Percentiles rank a stretch among this genome's conserved stretches.
Conservation (phyloP, 1,140 invertebrate genomes). For the Aphaenogaster ashmeadi region DNA sequence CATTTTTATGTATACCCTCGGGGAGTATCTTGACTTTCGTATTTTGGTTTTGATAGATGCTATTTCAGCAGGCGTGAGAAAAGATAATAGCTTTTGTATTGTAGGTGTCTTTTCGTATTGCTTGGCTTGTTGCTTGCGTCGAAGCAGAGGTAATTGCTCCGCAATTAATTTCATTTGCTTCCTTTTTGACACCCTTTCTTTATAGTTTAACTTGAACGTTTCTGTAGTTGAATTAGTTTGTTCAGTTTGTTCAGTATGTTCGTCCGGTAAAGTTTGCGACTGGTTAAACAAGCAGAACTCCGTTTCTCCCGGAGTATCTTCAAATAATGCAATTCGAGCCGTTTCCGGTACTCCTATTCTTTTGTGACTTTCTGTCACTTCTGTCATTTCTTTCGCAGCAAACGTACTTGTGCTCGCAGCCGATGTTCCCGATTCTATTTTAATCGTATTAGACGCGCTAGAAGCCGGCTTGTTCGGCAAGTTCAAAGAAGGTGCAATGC, state of each 20-base stretch:
- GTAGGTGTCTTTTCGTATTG: constrained; percentile 34
- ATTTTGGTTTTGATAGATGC: not conserved
- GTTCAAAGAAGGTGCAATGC: constrained; percentile 32
- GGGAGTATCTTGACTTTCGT: constrained; percentile 8
- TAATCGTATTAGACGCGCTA: not conserved
- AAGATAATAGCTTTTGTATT: constrained; percentile 44
- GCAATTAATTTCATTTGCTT: constrained; percentile 4
- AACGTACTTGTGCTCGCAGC: not conserved
- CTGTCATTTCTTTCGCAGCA: too few relatives aligned
- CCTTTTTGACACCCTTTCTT: not conserved
- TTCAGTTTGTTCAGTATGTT: not conserved
- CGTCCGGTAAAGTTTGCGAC: too few relatives aligned
- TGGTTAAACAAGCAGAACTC: not conserved
- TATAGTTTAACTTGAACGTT: not conserved
- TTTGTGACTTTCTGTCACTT: not conserved
- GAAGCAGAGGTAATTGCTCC: not conserved
- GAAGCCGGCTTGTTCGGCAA: not conserved
- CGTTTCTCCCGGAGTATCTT: constrained; percentile 13
- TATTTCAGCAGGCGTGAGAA: not conserved
- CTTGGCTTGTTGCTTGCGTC: constrained; percentile 28
- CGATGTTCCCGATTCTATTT: not conserved
- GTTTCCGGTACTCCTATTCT: not conserved
- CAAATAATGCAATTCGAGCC: not conserved
- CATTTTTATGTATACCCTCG: constrained; percentile 15
- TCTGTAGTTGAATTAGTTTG: not conserved